These are phyloP conservation scores for Strix uralensis DNA, from an alignment of 2,113 vertebrate species.

Conservation along the genomic window DNA sequence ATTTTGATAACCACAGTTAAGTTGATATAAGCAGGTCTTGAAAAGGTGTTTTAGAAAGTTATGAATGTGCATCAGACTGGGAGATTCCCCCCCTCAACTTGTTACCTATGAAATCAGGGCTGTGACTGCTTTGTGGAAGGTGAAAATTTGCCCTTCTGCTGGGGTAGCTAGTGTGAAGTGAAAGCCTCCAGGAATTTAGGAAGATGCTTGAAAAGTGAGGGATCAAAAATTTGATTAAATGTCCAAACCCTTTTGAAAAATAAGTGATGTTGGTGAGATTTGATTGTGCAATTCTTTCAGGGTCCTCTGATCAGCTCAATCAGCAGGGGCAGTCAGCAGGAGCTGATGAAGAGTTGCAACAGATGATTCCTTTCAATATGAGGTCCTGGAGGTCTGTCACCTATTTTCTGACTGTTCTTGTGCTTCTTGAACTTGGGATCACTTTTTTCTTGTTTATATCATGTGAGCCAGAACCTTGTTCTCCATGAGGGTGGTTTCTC, in stretches of 20 bases:
- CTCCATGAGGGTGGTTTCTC: not conserved
- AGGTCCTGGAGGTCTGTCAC: not conserved
- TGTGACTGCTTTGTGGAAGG: not conserved
- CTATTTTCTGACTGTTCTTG: not conserved
- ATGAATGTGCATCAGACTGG: not conserved
- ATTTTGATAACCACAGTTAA: not conserved
- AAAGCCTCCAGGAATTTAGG: not conserved
- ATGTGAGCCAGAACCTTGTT: not conserved
- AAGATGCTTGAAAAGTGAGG: not conserved
- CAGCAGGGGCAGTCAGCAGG: not conserved
- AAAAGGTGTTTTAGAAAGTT: not conserved
- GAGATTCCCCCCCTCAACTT: not conserved
- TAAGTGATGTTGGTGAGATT: not conserved
- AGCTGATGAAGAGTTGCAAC: not conserved
- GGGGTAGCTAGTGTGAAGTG: not conserved
- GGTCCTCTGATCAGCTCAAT: not conserved
- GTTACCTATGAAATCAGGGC: not conserved
- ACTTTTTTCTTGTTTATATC: not conserved
- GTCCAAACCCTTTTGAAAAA: not conserved
- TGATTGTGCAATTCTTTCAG: not conserved
- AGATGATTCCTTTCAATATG: not conserved
- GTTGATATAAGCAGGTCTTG: not conserved
- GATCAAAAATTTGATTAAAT: not conserved
- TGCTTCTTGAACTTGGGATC: not conserved
- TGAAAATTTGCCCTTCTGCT: not conserved